These are phyloP conservation scores for Montifringilla adamsi DNA, from an alignment of 2,113 vertebrate genomes.

Conservation along the genomic window DNA sequence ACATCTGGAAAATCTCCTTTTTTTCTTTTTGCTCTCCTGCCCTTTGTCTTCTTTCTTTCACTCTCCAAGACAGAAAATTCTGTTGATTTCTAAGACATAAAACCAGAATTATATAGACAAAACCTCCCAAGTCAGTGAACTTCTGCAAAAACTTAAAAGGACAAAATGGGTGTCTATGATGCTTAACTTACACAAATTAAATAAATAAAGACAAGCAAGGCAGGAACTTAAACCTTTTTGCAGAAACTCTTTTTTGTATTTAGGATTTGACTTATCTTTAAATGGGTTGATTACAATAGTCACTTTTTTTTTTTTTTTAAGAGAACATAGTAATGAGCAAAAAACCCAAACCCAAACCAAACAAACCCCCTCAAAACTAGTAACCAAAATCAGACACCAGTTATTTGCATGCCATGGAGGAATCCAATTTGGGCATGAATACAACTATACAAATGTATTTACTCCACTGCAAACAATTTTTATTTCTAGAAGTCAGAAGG, in stretches of 20 bases:
- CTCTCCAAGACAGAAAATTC: constrained; percentile 75
- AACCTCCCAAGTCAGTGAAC: background rate
- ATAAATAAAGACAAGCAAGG: background rate
- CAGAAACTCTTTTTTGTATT: background rate
- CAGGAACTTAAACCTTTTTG: background rate
- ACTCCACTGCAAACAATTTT: background rate
- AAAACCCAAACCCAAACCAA: background rate
- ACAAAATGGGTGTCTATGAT: background rate
- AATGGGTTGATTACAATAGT: background rate
- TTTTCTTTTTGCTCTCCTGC: constrained; percentile 70
- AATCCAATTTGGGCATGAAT: background rate
- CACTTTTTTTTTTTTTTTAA: background rate
- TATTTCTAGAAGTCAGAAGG: background rate
- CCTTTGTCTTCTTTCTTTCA: constrained; percentile 69
- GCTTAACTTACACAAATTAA: background rate
- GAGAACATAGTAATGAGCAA: background rate
- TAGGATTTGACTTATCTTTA: background rate
- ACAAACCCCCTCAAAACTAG: background rate
- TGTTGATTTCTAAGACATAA: constrained; percentile 62
- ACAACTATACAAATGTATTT: background rate
- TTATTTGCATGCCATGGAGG: background rate
- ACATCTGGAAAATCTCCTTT: constrained; percentile 57
- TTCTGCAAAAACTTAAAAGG: background rate
- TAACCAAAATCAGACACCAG: background rate
- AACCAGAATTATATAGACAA: background rate